Evolutionary conservation across 2,113 vertebrate genomes (phyloP), one percentile per base, ranked within the genome.

Genomic region (Trematomus loennbergii): DNA sequence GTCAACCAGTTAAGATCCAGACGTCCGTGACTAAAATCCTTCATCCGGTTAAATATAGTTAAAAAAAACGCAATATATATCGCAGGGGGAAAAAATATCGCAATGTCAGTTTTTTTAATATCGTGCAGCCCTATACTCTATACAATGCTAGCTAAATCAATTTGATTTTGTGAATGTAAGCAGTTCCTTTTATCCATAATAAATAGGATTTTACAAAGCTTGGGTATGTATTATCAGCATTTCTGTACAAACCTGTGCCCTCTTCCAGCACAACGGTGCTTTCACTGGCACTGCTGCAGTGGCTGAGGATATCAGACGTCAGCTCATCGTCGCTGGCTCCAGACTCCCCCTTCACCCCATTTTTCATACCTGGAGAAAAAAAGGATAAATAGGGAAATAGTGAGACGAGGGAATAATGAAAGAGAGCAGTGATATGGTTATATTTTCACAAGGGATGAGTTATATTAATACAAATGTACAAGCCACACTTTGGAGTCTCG

Each of bases 311-410:
- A 50, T 99, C 98, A 18, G 97, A 98, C 12, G 90, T 93, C 13
- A 96, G 91, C 68, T 99, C 98, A 11, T 99, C 97, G 11, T 99
- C 98, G 33, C 98, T 99, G 89, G 94, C 95, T 12, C 92, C 95
- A 0, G 95, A 96, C 65, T 98, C 96, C 2, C 87, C 95, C 75
- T 95, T 96, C 29, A 93, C 71, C 36, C 95, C 95, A 81, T 95
- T 96, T 70, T 79, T 96, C 25, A 89, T 61, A 70, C 95, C 97
- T 95, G 49, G 10, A 36, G 12, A n/a, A 2, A 5, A 82, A 8
- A 43, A 3, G 59, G 5, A 49, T 0, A 3, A 13, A 25, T 7
- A 16, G 9, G 2, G 29, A 55, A 70, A 58, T 0, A 25, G 8
- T 57, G 10, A 88, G 20, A 33, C 0, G 0, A 7, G 11, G 13